These are phyloP conservation scores for Cromileptes altivelis DNA, from an alignment of 2,113 vertebrate genomes.

Conservation along the genomic window DNA sequence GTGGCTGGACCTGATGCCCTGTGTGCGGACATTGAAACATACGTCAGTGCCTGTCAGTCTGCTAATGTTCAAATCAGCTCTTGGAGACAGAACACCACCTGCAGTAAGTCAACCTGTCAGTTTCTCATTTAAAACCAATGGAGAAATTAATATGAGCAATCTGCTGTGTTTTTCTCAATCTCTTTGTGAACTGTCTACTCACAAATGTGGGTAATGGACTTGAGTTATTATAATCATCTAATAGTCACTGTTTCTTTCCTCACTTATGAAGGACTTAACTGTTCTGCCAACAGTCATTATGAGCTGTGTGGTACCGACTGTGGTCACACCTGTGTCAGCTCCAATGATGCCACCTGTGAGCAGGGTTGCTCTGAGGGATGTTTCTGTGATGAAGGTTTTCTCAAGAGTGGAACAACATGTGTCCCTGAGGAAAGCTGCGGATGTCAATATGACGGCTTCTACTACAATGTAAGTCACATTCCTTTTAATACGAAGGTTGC, in stretches of 20 bases:
- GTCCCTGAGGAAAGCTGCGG: slow-evolving; percentile 81
- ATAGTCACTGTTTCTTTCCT: not conserved
- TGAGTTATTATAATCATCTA: not conserved
- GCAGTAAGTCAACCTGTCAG: slow-evolving; percentile 69
- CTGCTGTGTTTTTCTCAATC: too few relatives aligned
- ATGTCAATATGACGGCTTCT: slow-evolving; percentile 77
- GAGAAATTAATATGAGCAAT: too few relatives aligned
- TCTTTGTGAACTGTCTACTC: too few relatives aligned
- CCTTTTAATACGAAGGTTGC: not conserved
- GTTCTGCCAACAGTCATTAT: slow-evolving; percentile 78
- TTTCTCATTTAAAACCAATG: too few relatives aligned
- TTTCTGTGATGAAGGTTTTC: slow-evolving; percentile 78
- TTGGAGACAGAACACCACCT: slow-evolving; percentile 76
- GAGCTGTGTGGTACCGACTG: slow-evolving; percentile 75
- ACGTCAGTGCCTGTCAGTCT: slow-evolving; percentile 73
- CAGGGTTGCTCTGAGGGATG: slow-evolving; percentile 79
- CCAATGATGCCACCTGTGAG: slow-evolving; percentile 50
- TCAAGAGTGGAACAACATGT: slow-evolving; percentile 76
- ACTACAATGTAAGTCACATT: slow-evolving; percentile 55
- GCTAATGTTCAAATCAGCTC: slow-evolving; percentile 59
- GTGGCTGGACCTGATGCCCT: slow-evolving; percentile 47
- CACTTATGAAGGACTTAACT: slow-evolving; percentile 53
- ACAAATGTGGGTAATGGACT: too few relatives aligned
- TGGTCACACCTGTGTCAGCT: slow-evolving; percentile 69
- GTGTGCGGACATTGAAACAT: slow-evolving; percentile 70